phyloP scores from a whole-genome alignment of 2,888 invertebrate genomes.

The Xanthia icteritia region DNA sequence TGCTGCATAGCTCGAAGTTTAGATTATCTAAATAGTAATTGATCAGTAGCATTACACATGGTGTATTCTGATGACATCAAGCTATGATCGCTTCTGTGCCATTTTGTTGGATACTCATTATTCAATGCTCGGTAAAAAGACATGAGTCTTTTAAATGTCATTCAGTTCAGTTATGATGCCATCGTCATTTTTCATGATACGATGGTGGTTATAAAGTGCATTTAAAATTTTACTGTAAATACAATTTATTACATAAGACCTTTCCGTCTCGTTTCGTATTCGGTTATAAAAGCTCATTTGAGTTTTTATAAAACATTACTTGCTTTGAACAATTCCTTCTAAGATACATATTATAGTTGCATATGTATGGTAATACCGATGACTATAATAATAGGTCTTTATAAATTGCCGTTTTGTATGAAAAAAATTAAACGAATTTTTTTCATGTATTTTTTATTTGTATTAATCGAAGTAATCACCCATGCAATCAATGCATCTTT shows the following conservation, averaged over 20 bases:
- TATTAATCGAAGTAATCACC: too few relatives aligned
- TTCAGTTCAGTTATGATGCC: background rate
- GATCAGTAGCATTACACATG: background rate
- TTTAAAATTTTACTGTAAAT: background rate
- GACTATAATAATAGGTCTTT: too few relatives aligned
- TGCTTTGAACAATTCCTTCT: background rate
- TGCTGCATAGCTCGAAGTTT: background rate
- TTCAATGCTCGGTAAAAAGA: slow-evolving; percentile 14
- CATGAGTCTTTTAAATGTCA: background rate
- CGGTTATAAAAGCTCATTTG: background rate
- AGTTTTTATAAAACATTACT: background rate
- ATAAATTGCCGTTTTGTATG: too few relatives aligned
- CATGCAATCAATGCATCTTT: too few relatives aligned
- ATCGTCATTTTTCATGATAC: background rate
- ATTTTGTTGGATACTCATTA: background rate
- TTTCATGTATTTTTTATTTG: too few relatives aligned
- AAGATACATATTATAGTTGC: background rate
- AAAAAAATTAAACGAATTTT: too few relatives aligned
- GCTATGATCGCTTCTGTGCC: background rate
- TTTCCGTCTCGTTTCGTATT: background rate
- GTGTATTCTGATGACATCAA: background rate
- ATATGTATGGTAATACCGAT: too few relatives aligned
- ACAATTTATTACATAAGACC: background rate
- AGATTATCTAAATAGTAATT: background rate
- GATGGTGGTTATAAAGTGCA: background rate